Evolutionary conservation across 2,888 invertebrate genomes (phyloP), one percentile per base, ranked within the genome.

Genomic region (Dysmachus trigonus): DNA sequence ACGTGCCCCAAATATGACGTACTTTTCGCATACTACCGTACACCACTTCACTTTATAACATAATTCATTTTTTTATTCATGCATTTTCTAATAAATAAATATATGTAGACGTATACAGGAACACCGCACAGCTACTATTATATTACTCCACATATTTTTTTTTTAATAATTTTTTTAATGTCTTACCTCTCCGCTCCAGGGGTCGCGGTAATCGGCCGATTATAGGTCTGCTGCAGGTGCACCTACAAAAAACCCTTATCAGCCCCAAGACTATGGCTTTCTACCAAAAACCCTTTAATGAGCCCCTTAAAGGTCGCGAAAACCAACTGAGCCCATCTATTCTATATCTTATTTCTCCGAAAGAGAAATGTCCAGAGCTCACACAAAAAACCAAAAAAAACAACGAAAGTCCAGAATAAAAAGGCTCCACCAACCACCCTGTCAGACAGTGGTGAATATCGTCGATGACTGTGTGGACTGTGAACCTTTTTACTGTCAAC

Each of bases 401-500:
- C n/a, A n/a, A 79, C 79, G 47, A 47, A 47, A 79, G 6, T 62
- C 27, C 8, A 62, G 27, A 8, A 76, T n/a, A n/a, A 79, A 79
- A 79, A 51, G 27, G 47, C 31, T 79, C 51, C 31, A 22, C 22
- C 53, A 53, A 53, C 62, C 62, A 62, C 79, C 27, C 79, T 79
- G 79, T 51, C 53, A 79, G 79, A 79, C 47, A 51, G 79, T 79
- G 51, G 79, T 51, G 79, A 41, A 51, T 79, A 22, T 62, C 62
- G 51, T 79, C 53, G 79, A 51, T 51, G 35, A 51, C 79, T 51
- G 13, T 51, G 13, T 51, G 47, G 79, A 79, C 79, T 79, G 51
- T 79, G 76, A 27, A 62, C 79, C 51, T 79, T 79, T n/a, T 79
- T 47, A 47, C 79, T 79, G 79, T 79, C 79, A 79, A 13, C 15